Base-by-base conservation (phyloP, 1,140 invertebrate species). In the Aphidius ervi region DNA sequence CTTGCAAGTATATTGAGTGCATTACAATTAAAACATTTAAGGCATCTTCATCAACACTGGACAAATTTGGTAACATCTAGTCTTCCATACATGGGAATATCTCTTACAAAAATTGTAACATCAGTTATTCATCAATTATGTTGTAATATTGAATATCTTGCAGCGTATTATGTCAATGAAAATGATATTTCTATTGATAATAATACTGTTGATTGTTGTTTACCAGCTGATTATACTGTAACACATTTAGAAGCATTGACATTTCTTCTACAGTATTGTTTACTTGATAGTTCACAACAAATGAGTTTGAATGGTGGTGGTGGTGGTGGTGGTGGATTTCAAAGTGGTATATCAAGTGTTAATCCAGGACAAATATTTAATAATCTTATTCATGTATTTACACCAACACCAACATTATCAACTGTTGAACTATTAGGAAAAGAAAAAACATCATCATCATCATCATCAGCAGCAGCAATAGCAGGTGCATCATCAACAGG, bases 71-170 rank as follows among this genome's bases (percentile, higher is more conserved):
- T 94, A 6, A 92, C 88, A 5, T 87, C 88, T 45, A 86, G 89
- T 64, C 78, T 94, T 61, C 85, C 91, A 50, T 88, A 88, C 72
- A 84, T 92, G 81, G 84, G 88, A 43, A 78, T 84, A 39, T 87
- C 89, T 5, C 75, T 95, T 9, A 87, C 90, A 6, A 86, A 87
- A 46, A 86, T 94, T 49, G 86, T 90, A 4, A 86, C 91, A 10
- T 87, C 84, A 61, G 86, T 93, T 2, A 87, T 94, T 42, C 87
- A 89, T 68, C 92, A 94, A 68, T 75, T 95, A 10, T 95, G 93
- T 75, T 85, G 83, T 46, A 95, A 95, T 72, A 83, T 96, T 42
- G 93, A 95, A 72, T 77, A 82, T 41, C 67, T 88, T 16, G 77
- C 82, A 1, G 75, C 74, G 8, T 81, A 82, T 64, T 84, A 84